Conservation (phyloP, 2,797 vertebrate genomes). For the Crax fasciolata region DNA sequence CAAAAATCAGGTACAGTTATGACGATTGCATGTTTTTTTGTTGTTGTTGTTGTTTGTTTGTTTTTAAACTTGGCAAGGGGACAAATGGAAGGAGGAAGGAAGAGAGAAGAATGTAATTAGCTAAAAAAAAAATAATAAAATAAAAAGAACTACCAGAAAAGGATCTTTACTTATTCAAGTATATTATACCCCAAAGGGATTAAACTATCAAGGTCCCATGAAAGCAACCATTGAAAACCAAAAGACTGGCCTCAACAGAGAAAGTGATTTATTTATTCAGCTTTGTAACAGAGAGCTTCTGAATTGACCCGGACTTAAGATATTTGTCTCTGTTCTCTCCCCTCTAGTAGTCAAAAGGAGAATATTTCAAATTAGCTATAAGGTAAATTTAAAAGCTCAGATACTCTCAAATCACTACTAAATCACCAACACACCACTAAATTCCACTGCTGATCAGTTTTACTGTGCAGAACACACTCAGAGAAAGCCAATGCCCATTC, state of each 20-base stretch:
- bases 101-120: slow-evolving; percentile 1
- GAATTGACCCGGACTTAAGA: not conserved
- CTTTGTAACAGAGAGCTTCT: not conserved
- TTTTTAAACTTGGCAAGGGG: slow-evolving; percentile 21
- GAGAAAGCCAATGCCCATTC: not conserved
- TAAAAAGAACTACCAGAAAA: not conserved
- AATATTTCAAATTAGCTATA: not conserved
- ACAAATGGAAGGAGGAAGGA: slow-evolving; percentile 42
- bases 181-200: slow-evolving; percentile 5
- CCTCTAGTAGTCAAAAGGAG: not conserved
- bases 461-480: not conserved
- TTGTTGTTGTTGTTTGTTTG: not conserved
- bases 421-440: not conserved
- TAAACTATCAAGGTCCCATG: not conserved
- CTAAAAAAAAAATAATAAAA: not conserved
- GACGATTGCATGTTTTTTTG: slow-evolving; percentile 46
- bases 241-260: not conserved
- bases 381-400: slow-evolving; percentile 13
- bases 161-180: slow-evolving; percentile 42
- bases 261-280: not conserved
- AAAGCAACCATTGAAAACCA: slow-evolving; percentile 32
- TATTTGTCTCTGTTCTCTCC: not conserved
- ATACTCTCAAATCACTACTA: not conserved
- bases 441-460: not conserved
- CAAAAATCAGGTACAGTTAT: slow-evolving; percentile 60